Conservation (phyloP, 1,140 invertebrate genomes). For the Dendroctonus valens region DNA sequence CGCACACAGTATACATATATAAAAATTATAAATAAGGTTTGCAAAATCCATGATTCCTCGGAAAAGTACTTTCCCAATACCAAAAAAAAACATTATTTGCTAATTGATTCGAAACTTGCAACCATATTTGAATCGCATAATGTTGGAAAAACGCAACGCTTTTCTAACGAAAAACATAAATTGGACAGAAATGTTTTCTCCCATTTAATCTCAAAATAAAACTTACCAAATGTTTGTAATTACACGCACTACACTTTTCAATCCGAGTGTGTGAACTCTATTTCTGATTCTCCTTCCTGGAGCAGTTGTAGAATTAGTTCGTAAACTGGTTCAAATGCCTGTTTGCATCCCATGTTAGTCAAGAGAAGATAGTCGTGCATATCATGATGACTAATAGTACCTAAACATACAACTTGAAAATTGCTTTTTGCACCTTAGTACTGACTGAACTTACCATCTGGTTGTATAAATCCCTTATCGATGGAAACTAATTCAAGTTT, state of each 20-base stretch:
- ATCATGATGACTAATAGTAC: constrained; percentile 76
- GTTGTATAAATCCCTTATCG: constrained; percentile 73
- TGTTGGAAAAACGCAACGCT: too few relatives aligned
- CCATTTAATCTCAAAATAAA: too few relatives aligned
- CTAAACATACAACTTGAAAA: constrained; percentile 8
- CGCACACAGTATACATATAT: too few relatives aligned
- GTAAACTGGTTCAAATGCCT: constrained; percentile 78
- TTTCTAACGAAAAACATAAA: too few relatives aligned
- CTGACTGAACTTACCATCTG: constrained; percentile 57
- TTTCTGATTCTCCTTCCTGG: constrained; percentile 69
- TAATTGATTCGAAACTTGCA: too few relatives aligned
- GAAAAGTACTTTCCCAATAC: too few relatives aligned
- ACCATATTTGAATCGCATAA: too few relatives aligned
- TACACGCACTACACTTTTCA: constrained; percentile 46
- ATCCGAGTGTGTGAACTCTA: constrained; percentile 68
- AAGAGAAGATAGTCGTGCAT: constrained; percentile 88
- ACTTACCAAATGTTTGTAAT: too few relatives aligned
- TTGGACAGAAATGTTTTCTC: too few relatives aligned
- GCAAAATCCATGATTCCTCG: too few relatives aligned
- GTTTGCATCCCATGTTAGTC: constrained; percentile 77
- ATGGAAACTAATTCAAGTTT: constrained; percentile 70
- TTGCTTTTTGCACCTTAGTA: neutral
- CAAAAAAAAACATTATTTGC: too few relatives aligned
- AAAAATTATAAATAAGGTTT: too few relatives aligned
- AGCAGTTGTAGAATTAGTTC: constrained; percentile 74